Conservation (phyloP, 1,140 invertebrate genomes). For the Bombus waltoni region DNA sequence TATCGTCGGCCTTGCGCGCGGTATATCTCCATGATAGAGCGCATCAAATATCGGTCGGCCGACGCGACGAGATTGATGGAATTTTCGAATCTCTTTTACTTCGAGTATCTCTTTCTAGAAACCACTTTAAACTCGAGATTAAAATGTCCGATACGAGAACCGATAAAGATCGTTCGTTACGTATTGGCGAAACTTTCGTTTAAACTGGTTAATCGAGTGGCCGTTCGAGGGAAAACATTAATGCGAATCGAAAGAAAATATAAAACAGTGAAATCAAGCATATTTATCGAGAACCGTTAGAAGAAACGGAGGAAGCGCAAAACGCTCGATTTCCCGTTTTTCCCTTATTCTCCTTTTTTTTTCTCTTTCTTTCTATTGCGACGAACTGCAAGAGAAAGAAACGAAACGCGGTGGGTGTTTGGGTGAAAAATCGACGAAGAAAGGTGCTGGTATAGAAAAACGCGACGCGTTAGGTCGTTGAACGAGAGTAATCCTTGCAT, state of each 20-base stretch:
- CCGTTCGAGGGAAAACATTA: neutral
- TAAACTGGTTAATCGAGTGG: neutral
- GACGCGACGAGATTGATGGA: conserved; percentile 54
- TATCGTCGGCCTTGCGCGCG: conserved; percentile 55
- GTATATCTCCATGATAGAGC: conserved; percentile 74
- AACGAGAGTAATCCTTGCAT: conserved; percentile 43
- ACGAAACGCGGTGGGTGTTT: neutral
- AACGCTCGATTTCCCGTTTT: too few relatives aligned
- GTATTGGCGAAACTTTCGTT: neutral
- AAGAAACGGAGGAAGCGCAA: neutral
- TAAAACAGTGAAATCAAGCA: neutral
- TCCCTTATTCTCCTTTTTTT: too few relatives aligned
- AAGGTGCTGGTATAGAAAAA: too few relatives aligned
- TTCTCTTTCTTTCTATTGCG: too few relatives aligned
- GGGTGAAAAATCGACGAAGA: neutral
- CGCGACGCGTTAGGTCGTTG: neutral
- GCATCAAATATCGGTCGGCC: conserved; percentile 65
- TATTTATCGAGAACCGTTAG: neutral
- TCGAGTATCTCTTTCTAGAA: too few relatives aligned
- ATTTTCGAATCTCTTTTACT: conserved; percentile 43
- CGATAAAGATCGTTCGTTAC: neutral
- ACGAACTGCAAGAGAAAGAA: neutral
- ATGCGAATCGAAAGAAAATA: neutral
- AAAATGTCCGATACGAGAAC: neutral
- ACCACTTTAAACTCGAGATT: neutral